phyloP scores from a whole-genome alignment of 2,113 vertebrate genomes.

The Rhinichthys klamathensis region DNA sequence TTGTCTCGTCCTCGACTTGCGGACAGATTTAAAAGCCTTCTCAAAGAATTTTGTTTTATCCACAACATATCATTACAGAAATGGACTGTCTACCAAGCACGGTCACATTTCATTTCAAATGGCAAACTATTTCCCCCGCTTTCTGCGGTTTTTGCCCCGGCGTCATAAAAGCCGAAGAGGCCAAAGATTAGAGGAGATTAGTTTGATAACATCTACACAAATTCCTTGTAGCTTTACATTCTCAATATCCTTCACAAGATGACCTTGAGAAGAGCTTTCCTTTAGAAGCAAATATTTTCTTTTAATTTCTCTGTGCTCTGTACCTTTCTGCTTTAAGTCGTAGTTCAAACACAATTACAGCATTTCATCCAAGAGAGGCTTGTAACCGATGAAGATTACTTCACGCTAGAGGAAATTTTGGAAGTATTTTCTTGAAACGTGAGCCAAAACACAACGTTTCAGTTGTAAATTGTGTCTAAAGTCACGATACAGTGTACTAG shows the following conservation, averaged over 20 bases:
- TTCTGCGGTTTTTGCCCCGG: neutral
- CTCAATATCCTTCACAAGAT: slow-evolving; percentile 23
- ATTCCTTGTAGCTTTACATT: neutral
- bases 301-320: slow-evolving; percentile 13
- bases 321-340: neutral
- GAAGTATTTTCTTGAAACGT: neutral
- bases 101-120: neutral
- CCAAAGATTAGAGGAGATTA: slow-evolving; percentile 35
- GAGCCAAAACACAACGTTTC: neutral
- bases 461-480: neutral
- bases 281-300: slow-evolving; percentile 20
- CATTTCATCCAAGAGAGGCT: neutral
- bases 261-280: slow-evolving; percentile 27
- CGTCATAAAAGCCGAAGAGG: neutral
- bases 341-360: slow-evolving; percentile 16
- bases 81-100: neutral
- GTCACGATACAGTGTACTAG: neutral
- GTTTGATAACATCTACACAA: slow-evolving; percentile 60
- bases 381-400: slow-evolving; percentile 1
- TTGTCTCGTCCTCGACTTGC: neutral
- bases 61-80: neutral
- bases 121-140: neutral
- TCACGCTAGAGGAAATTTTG: neutral
- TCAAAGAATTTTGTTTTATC: neutral
- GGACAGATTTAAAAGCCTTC: neutral